Evolutionary conservation across 2,797 vertebrate genomes (phyloP), one percentile per base, ranked within the genome.

Genomic region (Bradypus variegatus): DNA sequence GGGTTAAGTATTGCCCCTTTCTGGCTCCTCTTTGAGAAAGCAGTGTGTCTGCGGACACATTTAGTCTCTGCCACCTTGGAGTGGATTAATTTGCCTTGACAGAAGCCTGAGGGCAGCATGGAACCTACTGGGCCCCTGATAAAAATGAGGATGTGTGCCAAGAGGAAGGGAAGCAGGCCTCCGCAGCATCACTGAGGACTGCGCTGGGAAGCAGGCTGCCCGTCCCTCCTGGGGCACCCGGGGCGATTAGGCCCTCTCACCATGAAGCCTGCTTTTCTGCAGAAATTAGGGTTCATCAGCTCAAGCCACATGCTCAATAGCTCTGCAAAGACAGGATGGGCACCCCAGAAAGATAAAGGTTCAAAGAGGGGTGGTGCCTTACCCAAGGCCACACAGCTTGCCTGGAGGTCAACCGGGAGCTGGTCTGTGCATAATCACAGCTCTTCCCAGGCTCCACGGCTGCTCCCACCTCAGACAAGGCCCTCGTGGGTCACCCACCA

Each of bases 51-150:
- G 79, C 90, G 92, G 93, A 81, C 25, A 8, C n/a, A 1, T 25
- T 91, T 62, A 33, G 27, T 86, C n/a, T 36, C 88, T 31, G 79
- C 91, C 48, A 65, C 85, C 89, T 90, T 10, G 21, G 75, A 94
- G 88, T 72, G 86, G 83, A 58, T n/a, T 94, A 94, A 96, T 95
- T 77, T 78, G 88, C 88, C 33, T 38, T 93, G 96, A 95, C 95
- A 95, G 96, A 70, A 88, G 92, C 95, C 95, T 25, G 86, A 84
- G 93, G 95, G 92, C 95, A 94, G 95, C 95, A 95, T 50, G 88
- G 90, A 82, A 95, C 90, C 91, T 85, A 13, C 93, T 45, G 92
- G 79, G 94, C 86, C 83, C 78, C 80, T 89, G 82, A 82, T 85
- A 82, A 75, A 72, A 89, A 41, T 0, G n/a, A 86, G 92, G 67